Percentiles rank a stretch among this genome's conserved stretches.
Evolutionary conservation across 2,113 vertebrate species (phyloP).

Genomic region (Tetrax tetrax): DNA sequence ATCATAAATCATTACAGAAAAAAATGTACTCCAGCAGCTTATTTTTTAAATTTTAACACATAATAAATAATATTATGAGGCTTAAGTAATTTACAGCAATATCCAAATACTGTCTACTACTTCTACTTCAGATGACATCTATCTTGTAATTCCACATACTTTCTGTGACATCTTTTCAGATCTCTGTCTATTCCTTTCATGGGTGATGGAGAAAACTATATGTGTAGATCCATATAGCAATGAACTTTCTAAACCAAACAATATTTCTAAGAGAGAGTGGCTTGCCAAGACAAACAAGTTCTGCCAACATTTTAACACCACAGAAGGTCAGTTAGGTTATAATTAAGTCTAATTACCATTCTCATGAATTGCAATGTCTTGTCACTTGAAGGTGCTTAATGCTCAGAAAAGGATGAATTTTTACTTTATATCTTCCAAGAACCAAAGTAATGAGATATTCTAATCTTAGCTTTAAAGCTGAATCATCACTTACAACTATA

Average conservation of each 20-base stretch:
- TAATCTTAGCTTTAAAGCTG: background rate
- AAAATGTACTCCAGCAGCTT: background rate
- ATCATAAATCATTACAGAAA: background rate
- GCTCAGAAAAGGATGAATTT: background rate
- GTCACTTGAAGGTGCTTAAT: background rate
- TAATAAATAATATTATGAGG: background rate
- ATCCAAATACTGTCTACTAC: background rate
- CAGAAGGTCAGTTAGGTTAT: slow-evolving; percentile 45
- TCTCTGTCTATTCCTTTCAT: background rate
- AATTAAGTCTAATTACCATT: slow-evolving; percentile 51
- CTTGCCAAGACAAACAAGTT: slow-evolving; percentile 59
- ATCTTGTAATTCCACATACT: background rate
- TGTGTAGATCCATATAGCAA: background rate
- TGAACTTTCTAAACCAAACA: background rate
- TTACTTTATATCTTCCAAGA: background rate
- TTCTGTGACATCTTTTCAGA: background rate
- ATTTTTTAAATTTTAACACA: background rate
- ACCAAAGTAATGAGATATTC: background rate
- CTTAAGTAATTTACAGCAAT: background rate
- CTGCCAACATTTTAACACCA: slow-evolving; percentile 44
- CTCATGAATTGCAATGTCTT: slow-evolving; percentile 24
- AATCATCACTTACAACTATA: background rate
- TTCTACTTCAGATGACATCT: background rate
- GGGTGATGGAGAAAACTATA: background rate
- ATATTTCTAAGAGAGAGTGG: background rate